phyloP scores from a whole-genome alignment of 2,797 vertebrate species.

The Esox masquinongy region DNA sequence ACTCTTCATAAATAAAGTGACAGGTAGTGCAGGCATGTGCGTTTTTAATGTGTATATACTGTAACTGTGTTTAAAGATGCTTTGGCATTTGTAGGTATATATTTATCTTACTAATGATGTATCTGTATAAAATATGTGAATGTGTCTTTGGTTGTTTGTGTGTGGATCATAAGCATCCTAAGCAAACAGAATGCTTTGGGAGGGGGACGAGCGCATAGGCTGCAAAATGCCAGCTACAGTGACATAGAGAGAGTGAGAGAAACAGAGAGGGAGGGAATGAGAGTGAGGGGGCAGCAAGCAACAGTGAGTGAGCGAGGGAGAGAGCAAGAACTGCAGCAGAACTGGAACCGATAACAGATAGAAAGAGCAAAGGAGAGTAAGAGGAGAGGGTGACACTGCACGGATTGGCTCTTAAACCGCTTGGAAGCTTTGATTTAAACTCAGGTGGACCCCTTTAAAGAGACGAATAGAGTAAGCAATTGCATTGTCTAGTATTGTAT shows the following conservation, averaged over 20 bases:
- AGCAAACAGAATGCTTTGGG: constrained; percentile 28
- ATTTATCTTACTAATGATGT: not conserved
- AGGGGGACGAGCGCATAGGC: constrained; percentile 50
- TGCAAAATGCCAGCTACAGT: constrained; percentile 75
- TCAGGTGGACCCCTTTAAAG: not conserved
- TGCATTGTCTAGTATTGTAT: too few relatives aligned
- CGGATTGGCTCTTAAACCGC: constrained; percentile 8
- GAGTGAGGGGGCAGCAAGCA: constrained; percentile 64
- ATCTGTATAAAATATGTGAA: too few relatives aligned
- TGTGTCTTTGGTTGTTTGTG: not conserved
- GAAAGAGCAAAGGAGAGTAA: constrained; percentile 21
- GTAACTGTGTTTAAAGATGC: not conserved
- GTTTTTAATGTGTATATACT: not conserved
- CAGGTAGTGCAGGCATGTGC: not conserved
- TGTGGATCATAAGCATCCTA: not conserved
- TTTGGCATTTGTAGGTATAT: not conserved
- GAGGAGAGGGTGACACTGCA: constrained; percentile 30
- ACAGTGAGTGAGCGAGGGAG: constrained; percentile 38
- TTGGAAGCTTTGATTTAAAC: not conserved
- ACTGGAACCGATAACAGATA: constrained; percentile 68
- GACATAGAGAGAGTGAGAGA: constrained; percentile 42
- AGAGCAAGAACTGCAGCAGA: constrained; percentile 56
- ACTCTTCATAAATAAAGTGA: not conserved
- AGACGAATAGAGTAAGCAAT: not conserved
- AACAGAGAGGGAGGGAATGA: constrained; percentile 43